Conservation (phyloP, 2,113 vertebrate genomes). For the Cisticola juncidis region DNA sequence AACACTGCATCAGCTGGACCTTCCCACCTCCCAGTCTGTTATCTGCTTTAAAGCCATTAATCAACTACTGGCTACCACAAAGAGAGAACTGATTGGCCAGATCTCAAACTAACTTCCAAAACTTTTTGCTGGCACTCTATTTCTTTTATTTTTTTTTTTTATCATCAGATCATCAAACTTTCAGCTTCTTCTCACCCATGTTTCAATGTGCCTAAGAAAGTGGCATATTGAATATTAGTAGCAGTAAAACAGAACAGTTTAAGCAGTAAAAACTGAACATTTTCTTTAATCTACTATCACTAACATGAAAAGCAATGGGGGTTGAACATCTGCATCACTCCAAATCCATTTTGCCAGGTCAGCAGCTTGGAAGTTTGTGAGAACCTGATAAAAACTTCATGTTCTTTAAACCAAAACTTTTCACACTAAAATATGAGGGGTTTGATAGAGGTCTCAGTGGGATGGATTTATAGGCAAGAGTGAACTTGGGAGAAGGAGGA, state of each 20-base stretch:
- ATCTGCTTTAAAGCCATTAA: not conserved
- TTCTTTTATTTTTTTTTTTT: not conserved
- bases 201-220: not conserved
- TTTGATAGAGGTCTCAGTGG: not conserved
- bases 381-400: not conserved
- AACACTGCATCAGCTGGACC: not conserved
- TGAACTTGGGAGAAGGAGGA: not conserved
- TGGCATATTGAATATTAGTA: not conserved
- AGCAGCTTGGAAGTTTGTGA: not conserved
- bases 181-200: not conserved
- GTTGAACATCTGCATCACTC: not conserved
- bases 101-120: not conserved
- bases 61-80: not conserved
- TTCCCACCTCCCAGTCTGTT: not conserved
- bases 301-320: not conserved
- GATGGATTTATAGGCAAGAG: not conserved
- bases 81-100: not conserved
- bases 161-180: not conserved
- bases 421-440: not conserved
- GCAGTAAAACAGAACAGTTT: not conserved
- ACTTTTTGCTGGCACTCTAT: not conserved
- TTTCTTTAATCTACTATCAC: not conserved
- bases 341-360: not conserved
- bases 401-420: not conserved
- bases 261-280: not conserved